These are phyloP conservation scores for Trichoplusia ni DNA, from an alignment of 1,140 invertebrate genomes.

Conservation along the genomic window DNA sequence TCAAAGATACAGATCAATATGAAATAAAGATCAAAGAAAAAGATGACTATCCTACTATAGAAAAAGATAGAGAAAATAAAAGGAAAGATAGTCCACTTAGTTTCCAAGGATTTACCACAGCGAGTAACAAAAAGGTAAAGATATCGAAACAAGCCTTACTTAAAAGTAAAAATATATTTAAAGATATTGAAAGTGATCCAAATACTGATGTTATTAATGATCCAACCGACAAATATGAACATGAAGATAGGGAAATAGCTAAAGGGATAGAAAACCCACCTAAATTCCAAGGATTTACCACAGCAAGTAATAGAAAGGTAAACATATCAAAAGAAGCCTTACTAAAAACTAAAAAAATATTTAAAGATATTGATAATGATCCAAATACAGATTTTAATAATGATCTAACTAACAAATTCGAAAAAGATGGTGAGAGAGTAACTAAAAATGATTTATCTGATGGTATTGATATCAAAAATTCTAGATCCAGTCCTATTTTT, in stretches of 20 bases:
- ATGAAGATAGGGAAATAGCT: neutral
- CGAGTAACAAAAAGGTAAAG: constrained; percentile 50
- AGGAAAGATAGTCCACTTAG: neutral
- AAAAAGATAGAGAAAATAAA: neutral
- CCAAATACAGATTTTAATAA: neutral
- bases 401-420: neutral
- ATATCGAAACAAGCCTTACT: constrained; percentile 50
- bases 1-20: neutral
- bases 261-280: neutral
- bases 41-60: neutral
- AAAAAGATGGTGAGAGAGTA: neutral
- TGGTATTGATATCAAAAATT: neutral
- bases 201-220: neutral
- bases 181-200: constrained; percentile 25
- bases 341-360: constrained; percentile 45
- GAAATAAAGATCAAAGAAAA: neutral
- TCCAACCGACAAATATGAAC: neutral
- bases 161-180: constrained; percentile 49
- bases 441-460: neutral
- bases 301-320: constrained; percentile 55
- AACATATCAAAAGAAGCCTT: constrained; percentile 58
- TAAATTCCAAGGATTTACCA: constrained; percentile 47
- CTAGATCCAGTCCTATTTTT: neutral
- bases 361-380: constrained; percentile 38
- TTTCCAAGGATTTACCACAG: constrained; percentile 51